Base-by-base conservation (phyloP, 1,140 invertebrate species). In the Octopus sinensis region DNA sequence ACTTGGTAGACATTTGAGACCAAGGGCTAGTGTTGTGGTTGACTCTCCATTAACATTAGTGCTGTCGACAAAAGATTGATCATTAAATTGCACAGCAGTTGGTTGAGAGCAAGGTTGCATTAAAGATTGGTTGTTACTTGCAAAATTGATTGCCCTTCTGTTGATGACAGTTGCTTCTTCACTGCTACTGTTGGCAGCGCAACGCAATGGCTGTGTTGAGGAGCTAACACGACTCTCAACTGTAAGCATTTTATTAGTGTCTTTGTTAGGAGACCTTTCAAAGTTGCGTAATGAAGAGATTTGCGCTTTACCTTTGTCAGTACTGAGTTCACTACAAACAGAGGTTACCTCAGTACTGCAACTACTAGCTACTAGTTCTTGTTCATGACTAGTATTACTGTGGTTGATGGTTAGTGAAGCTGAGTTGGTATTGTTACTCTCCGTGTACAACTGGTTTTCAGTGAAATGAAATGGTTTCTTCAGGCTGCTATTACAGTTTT, bases 1-100 rank as follows among this genome's bases (percentile, higher is more conserved):
- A 30, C 88, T 89, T 2, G 89, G 86, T 43, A 90, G 80, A 80
- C 71, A 82, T 56, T 81, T 84, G 7, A 82, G 76, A 53, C 80
- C 77, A 12, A 75, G 68, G 13, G 80, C 80, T 43, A 43, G 30
- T 43, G 30, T 43, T 43, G 30, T 43, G 30, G 30, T 43, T 43
- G 30, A 43, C 30, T 43, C 30, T 62, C 82, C 81, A 51, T 51
- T 52, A 17, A 77, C 43, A 43, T 77, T 5, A 6, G 17, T 77
- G 52, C 52, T 77, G 17, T 77, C 12, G 76, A 77, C 68, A n/a
- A 73, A 23, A 73, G 30, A 73, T 23, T 73, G 68, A 12, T 73
- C 13, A 13, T 73, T 23, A 73, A 43, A 43, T 43, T 43, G 30
- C 30, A 43, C 30, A 43, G 30, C 30, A 43, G 30, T 43, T 43